These are phyloP conservation scores for Paramacrobiotus metropolitanus DNA, from an alignment of 1,140 invertebrate species.

Conservation along the genomic window DNA sequence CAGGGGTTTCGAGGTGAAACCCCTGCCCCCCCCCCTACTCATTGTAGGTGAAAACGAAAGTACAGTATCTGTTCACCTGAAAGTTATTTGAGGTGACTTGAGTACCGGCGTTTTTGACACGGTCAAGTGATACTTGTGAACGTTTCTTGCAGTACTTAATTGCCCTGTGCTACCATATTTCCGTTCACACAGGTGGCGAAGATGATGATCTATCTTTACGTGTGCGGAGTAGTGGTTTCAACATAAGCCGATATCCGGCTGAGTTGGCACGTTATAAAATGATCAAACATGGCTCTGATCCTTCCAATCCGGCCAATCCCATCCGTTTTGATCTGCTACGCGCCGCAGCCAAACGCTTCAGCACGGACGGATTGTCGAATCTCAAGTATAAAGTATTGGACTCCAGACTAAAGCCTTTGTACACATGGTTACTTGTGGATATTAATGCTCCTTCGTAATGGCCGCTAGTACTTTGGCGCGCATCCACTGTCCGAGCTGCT, in stretches of 20 bases:
- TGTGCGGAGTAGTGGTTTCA: slow-evolving; percentile 45
- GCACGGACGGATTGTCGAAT: slow-evolving; percentile 58
- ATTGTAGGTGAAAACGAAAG: no score
- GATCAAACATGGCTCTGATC: slow-evolving; percentile 63
- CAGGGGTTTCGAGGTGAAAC: no score
- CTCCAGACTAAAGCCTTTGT: slow-evolving; percentile 33
- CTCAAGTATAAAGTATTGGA: slow-evolving; percentile 52
- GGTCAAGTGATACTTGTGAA: no score
- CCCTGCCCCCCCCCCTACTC: no score
- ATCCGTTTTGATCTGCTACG: slow-evolving; percentile 46
- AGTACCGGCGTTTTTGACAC: no score
- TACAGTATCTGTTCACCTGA: no score
- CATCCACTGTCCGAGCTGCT: no score
- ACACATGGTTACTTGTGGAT: slow-evolving; percentile 26
- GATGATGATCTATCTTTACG: slow-evolving; percentile 64
- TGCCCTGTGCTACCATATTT: no score
- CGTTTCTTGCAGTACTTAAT: no score
- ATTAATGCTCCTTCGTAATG: slow-evolving; percentile 9
- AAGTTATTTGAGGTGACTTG: no score
- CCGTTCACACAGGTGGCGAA: slow-evolving; percentile 35
- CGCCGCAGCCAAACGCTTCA: slow-evolving; percentile 50
- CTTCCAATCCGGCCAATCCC: slow-evolving; percentile 51
- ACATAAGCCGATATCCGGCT: slow-evolving; percentile 60
- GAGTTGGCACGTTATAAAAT: slow-evolving; percentile 69
- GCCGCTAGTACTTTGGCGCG: no score